A percentile compares a stretch with the other conserved stretches of the same genome.
Conservation (phyloP, 2,797 vertebrate genomes). For the Sebastes trivittatus region DNA sequence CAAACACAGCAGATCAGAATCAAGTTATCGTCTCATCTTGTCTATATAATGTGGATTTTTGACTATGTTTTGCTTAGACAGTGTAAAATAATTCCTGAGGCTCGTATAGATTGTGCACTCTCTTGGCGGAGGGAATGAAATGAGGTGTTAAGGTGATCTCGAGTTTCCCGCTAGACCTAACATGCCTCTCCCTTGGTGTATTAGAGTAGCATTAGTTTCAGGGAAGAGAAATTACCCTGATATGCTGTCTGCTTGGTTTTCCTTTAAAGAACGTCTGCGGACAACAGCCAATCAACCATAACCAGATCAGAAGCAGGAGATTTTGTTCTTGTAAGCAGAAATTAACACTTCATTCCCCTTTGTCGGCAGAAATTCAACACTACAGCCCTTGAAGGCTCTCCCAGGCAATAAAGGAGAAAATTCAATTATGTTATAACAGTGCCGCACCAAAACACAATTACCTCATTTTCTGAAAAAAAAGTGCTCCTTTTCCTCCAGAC, state of each 20-base stretch:
- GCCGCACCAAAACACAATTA: slow-evolving; percentile 78
- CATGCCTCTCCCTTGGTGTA: slow-evolving; percentile 74
- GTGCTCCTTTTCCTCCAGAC: slow-evolving; percentile 50
- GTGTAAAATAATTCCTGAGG: slow-evolving; percentile 86
- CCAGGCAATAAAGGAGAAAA: slow-evolving; percentile 73
- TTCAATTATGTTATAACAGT: slow-evolving; percentile 74
- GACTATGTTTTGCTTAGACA: slow-evolving; percentile 84
- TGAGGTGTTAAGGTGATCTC: slow-evolving; percentile 77
- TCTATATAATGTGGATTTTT: slow-evolving; percentile 70
- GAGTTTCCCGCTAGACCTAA: slow-evolving; percentile 79
- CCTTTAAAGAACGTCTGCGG: slow-evolving; percentile 82
- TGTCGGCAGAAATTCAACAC: slow-evolving; percentile 88
- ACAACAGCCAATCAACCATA: slow-evolving; percentile 81
- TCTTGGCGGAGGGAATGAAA: slow-evolving; percentile 71
- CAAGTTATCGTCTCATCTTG: slow-evolving; percentile 69
- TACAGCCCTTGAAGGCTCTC: slow-evolving; percentile 69
- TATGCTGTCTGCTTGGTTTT: slow-evolving; percentile 73
- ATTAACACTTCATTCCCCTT: slow-evolving; percentile 88
- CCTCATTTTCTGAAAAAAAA: slow-evolving; percentile 71
- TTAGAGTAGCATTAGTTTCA: slow-evolving; percentile 82
- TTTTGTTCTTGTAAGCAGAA: slow-evolving; percentile 89
- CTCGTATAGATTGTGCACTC: slow-evolving; percentile 74
- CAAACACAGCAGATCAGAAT: slow-evolving; percentile 75
- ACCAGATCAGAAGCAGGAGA: slow-evolving; percentile 81
- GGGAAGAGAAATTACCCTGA: slow-evolving; percentile 75